Evolutionary conservation across 2,888 invertebrate genomes (phyloP).

Genomic region (Toxonevra muliebris): DNA sequence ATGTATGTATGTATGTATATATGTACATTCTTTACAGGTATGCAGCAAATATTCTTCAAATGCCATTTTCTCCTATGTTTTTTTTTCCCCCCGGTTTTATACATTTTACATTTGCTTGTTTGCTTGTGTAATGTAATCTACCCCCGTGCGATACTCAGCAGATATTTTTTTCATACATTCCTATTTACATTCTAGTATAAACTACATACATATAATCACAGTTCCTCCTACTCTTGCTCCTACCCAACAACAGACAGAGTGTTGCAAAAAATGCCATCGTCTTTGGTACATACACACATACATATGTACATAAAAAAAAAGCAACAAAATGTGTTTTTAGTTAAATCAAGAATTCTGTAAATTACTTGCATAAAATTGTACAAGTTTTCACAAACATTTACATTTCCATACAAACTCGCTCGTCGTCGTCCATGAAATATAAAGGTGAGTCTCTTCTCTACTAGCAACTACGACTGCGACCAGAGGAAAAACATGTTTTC

Average conservation of each 20-base stretch:
- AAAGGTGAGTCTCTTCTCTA: no score
- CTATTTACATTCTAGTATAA: conserved; percentile 25
- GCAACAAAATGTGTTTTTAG: conserved; percentile 55
- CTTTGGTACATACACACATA: no score
- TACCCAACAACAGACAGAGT: not conserved
- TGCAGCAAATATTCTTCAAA: conserved; percentile 55
- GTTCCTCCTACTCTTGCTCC: not conserved
- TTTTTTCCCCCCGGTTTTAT: conserved; percentile 18
- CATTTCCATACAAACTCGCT: not conserved
- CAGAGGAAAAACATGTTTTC: not conserved
- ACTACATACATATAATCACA: conserved; percentile 9
- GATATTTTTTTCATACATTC: not conserved
- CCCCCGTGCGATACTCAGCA: not conserved
- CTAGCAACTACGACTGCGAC: no score
- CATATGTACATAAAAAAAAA: not conserved
- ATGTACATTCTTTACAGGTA: conserved; percentile 38
- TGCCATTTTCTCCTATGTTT: conserved; percentile 35
- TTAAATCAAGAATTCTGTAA: conserved; percentile 58
- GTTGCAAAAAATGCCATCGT: no score
- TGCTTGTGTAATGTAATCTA: conserved; percentile 6
- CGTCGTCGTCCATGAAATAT: no score
- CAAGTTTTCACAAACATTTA: conserved; percentile 4
- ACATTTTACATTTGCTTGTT: not conserved
- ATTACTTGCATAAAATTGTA: conserved; percentile 54
- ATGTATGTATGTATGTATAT: conserved; percentile 8